Conservation (phyloP, 2,888 invertebrate genomes). For the Scaptomyza tumidula region DNA sequence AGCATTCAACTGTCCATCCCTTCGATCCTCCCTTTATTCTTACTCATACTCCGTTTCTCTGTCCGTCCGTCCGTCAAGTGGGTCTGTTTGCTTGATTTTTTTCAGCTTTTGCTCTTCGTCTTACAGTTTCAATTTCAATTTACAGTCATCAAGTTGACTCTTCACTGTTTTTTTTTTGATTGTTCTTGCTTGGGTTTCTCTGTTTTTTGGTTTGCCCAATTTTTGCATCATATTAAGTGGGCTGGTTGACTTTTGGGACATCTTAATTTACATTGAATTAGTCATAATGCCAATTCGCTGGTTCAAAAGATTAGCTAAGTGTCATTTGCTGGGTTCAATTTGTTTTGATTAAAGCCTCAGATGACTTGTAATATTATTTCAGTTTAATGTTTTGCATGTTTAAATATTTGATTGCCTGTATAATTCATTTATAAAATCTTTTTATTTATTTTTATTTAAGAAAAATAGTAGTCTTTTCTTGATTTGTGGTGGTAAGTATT, state of each 20-base stretch:
- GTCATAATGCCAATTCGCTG: constrained; percentile 48
- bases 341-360: neutral
- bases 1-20: constrained; percentile 18
- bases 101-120: constrained; percentile 26
- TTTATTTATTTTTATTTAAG: neutral
- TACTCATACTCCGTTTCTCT: neutral
- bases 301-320: constrained; percentile 26
- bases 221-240: constrained; percentile 36
- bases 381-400: neutral
- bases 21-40: constrained; percentile 3
- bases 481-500: no score
- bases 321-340: neutral
- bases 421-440: neutral
- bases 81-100: constrained; percentile 27
- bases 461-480: neutral
- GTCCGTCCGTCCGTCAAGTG: constrained; percentile 17
- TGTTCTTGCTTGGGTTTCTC: constrained; percentile 13
- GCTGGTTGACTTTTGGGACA: constrained; percentile 58
- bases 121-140: constrained; percentile 74
- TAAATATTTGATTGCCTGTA: neutral
- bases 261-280: constrained; percentile 74
- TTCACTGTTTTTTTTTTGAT: constrained; percentile 56
- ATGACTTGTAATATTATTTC: neutral
- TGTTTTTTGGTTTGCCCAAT: constrained; percentile 3
- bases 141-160: constrained; percentile 67